Evolutionary conservation across 2,113 vertebrate genomes (phyloP).

Genomic region (Cyprinodon tularosa): DNA sequence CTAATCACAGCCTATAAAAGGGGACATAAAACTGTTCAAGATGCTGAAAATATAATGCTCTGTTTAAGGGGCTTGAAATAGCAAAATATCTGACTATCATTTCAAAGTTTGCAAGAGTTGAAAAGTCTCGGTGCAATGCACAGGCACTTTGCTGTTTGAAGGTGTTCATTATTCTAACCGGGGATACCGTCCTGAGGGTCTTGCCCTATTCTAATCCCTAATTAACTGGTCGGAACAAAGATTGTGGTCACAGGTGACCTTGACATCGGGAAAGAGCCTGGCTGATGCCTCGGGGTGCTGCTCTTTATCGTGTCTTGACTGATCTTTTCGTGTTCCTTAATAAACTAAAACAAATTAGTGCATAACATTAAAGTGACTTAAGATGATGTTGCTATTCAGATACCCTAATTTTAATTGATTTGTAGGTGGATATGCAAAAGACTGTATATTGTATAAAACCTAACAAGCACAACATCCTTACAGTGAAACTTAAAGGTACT

Average conservation of each 20-base stretch:
- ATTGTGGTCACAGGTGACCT: conserved; percentile 58
- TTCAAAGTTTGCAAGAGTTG: conserved; percentile 51
- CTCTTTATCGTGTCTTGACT: conserved; percentile 24
- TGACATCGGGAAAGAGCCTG: conserved; percentile 29
- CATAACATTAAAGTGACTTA: not conserved
- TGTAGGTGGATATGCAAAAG: conserved; percentile 14
- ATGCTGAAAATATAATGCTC: conserved; percentile 1
- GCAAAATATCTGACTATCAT: conserved; percentile 18
- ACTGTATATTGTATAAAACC: not conserved
- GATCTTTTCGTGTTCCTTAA: conserved; percentile 4
- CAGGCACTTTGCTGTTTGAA: conserved; percentile 42
- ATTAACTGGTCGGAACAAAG: conserved; percentile 66
- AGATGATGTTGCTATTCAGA: no score
- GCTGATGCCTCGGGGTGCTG: conserved; percentile 39
- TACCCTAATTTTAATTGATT: not conserved
- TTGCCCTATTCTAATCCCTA: conserved; percentile 66
- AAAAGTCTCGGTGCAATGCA: conserved; percentile 56
- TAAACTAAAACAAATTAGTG: not conserved
- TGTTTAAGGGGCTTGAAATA: not conserved
- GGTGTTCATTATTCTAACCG: conserved; percentile 72
- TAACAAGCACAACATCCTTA: no score
- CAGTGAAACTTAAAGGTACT: not conserved
- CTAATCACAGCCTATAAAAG: not conserved
- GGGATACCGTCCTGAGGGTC: conserved; percentile 61
- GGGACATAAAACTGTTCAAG: conserved; percentile 7